Conservation (phyloP, 2,113 vertebrate species). For the Peucedramus taeniatus region DNA sequence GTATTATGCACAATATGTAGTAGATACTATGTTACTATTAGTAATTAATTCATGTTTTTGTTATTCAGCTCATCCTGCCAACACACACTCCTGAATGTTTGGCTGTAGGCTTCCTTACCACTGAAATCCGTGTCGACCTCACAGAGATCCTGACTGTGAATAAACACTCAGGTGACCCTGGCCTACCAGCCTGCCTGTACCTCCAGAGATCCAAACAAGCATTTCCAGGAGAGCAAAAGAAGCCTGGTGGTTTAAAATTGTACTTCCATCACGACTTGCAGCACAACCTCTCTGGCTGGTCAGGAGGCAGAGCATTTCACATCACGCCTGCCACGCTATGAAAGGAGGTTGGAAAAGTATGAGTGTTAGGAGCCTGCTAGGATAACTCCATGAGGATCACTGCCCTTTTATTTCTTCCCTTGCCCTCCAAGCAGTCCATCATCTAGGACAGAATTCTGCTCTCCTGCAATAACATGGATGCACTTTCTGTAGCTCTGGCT, state of each 20-base stretch:
- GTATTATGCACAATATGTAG: background rate
- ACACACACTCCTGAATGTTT: background rate
- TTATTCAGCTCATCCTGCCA: background rate
- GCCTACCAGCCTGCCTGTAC: background rate
- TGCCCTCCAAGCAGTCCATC: background rate
- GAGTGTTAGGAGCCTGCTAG: background rate
- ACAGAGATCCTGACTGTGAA: background rate
- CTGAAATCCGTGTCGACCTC: fast-evolving
- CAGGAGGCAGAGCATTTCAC: background rate
- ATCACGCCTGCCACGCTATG: background rate
- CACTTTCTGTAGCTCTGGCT: background rate
- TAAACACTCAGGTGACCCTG: background rate
- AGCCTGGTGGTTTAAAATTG: background rate
- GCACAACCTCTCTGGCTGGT: background rate
- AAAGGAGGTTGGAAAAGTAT: background rate
- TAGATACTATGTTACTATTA: background rate
- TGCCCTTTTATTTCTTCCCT: background rate
- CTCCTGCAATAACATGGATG: background rate
- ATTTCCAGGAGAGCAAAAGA: background rate
- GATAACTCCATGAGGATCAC: background rate
- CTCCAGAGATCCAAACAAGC: background rate
- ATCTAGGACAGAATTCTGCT: background rate
- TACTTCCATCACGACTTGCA: background rate
- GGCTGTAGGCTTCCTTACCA: background rate
- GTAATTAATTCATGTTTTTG: background rate